phyloP scores from a whole-genome alignment of 2,113 vertebrate species.

The Odocoileus virginianus region DNA sequence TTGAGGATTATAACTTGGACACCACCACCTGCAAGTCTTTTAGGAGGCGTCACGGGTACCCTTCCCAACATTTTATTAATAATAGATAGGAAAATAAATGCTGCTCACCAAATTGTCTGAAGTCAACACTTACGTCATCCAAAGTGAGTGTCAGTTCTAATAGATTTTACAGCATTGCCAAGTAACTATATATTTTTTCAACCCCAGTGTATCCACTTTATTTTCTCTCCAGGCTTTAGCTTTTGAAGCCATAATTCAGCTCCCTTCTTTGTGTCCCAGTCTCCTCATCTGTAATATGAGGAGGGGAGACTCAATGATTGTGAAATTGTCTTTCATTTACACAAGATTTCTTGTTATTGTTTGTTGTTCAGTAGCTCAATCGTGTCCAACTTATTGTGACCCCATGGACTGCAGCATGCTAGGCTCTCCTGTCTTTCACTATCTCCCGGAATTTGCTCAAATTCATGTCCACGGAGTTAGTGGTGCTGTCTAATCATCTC shows the following conservation, averaged over 20 bases:
- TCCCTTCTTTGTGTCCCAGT: not conserved
- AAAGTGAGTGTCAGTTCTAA: conserved; percentile 69
- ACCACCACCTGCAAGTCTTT: conserved; percentile 75
- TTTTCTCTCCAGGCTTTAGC: not conserved
- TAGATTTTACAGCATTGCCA: conserved; percentile 43
- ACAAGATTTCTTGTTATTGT: not conserved
- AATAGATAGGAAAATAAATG: conserved; percentile 80
- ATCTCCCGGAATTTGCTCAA: not conserved
- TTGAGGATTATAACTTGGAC: conserved; percentile 55
- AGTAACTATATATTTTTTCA: conserved; percentile 26
- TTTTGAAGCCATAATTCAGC: not conserved
- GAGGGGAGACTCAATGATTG: not conserved
- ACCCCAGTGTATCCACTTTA: not conserved
- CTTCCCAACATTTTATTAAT: conserved; percentile 73
- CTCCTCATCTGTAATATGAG: not conserved
- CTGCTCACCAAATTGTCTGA: conserved; percentile 76
- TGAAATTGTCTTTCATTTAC: not conserved
- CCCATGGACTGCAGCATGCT: not conserved
- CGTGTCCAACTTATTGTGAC: not conserved
- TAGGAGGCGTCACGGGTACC: conserved; percentile 73
- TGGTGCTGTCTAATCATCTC: not conserved
- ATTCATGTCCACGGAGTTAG: not conserved
- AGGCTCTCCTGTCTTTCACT: not conserved
- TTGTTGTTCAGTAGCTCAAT: not conserved
- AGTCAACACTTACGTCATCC: conserved; percentile 77